Evolutionary conservation across 2,888 invertebrate species (phyloP).

Genomic region (Euproctis similis): DNA sequence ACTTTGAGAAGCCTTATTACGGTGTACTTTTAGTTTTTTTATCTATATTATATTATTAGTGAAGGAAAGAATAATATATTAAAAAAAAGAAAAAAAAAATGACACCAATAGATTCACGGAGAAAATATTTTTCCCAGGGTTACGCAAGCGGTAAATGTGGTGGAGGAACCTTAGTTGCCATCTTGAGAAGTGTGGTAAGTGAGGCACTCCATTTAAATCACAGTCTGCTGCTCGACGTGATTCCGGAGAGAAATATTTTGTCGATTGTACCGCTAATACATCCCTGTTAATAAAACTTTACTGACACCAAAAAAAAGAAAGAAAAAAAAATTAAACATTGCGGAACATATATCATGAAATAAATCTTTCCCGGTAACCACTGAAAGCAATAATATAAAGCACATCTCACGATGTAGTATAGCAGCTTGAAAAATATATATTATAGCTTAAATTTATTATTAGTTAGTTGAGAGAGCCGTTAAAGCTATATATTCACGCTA

Average conservation of each 20-base stretch:
- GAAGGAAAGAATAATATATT: constrained; percentile 65
- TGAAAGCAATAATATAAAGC: too few relatives aligned
- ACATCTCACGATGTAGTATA: constrained; percentile 64
- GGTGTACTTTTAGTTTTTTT: constrained; percentile 44
- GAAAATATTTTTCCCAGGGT: constrained; percentile 76
- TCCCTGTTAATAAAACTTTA: constrained; percentile 59
- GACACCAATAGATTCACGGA: constrained; percentile 76
- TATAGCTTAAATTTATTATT: constrained; percentile 50
- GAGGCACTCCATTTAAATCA: constrained; percentile 74
- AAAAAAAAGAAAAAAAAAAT: constrained; percentile 66
- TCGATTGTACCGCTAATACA: constrained; percentile 70
- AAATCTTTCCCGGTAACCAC: constrained; percentile 74
- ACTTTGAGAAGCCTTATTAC: constrained; percentile 54
- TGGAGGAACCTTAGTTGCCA: constrained; percentile 76
- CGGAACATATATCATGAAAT: constrained; percentile 74
- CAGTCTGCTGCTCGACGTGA: constrained; percentile 72
- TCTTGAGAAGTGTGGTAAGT: constrained; percentile 76
- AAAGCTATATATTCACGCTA: constrained; percentile 68
- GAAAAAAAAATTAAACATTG: too few relatives aligned
- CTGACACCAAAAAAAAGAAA: constrained; percentile 60
- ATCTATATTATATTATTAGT: constrained; percentile 48
- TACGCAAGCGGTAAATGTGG: constrained; percentile 76
- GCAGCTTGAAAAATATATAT: constrained; percentile 55
- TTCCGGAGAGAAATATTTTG: constrained; percentile 76
- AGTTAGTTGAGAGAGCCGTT: constrained; percentile 52